phyloP scores from a whole-genome alignment of 2,113 vertebrate species.

The Tachysurus fulvidraco region DNA sequence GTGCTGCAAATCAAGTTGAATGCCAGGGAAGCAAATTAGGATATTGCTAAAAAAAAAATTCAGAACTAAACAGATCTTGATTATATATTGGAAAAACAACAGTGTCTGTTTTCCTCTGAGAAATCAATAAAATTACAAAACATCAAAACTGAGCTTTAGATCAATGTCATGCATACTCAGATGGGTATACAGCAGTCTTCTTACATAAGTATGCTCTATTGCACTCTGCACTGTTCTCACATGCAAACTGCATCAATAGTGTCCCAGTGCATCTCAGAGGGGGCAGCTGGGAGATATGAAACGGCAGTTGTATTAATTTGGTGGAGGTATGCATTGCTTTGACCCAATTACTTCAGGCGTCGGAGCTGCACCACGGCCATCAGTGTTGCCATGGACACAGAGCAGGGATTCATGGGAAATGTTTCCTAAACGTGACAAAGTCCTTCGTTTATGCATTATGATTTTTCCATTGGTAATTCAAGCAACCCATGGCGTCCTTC shows the following conservation, averaged over 20 bases:
- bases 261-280: neutral
- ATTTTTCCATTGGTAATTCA: conserved; percentile 5
- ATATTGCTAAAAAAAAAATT: neutral
- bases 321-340: conserved; percentile 74
- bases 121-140: neutral
- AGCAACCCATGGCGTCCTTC: neutral
- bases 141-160: neutral
- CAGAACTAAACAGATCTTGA: neutral
- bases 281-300: conserved; percentile 39
- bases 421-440: conserved; percentile 66
- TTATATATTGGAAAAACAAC: neutral
- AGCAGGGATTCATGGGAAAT: conserved; percentile 61
- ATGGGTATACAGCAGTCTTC: neutral
- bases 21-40: neutral
- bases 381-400: conserved; percentile 72
- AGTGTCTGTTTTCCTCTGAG: neutral
- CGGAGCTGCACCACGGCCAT: conserved; percentile 61
- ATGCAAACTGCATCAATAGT: conserved; percentile 14
- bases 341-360: conserved; percentile 69
- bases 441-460: conserved; percentile 65
- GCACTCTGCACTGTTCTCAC: neutral
- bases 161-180: neutral
- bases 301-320: conserved; percentile 63
- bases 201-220: neutral
- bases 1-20: neutral